A percentile compares a stretch with the other conserved stretches of the same genome.
Conservation (phyloP, 2,113 vertebrate genomes). For the Turnix velox region DNA sequence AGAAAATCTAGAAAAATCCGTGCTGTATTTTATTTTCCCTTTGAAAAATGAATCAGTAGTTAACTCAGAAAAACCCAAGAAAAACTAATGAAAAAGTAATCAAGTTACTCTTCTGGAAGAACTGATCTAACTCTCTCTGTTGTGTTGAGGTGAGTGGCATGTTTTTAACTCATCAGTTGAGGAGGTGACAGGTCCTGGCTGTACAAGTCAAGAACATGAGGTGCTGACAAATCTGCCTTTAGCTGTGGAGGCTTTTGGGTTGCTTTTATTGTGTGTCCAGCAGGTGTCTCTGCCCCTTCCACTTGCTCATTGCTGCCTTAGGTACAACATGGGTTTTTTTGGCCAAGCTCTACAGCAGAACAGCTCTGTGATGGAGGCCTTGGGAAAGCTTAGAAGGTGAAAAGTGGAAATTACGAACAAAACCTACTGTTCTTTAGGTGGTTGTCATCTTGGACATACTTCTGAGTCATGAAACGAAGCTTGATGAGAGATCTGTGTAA, state of each 20-base stretch:
- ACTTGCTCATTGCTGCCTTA: background rate
- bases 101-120: background rate
- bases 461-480: background rate
- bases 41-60: background rate
- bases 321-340: background rate
- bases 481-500: background rate
- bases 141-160: background rate
- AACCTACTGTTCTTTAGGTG: background rate
- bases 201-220: background rate
- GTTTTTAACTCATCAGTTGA: background rate
- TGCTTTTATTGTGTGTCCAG: background rate
- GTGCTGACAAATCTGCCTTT: background rate
- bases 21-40: background rate
- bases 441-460: background rate
- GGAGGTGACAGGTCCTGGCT: background rate
- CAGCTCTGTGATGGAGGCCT: rapidly evolving
- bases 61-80: background rate
- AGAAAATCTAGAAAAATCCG: background rate
- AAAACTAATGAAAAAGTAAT: background rate
- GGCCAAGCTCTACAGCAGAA: background rate
- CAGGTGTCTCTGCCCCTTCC: background rate
- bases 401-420: background rate
- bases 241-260: background rate
- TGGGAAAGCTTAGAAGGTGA: background rate
- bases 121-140: no score